Evolutionary conservation across 2,797 vertebrate species (phyloP), one percentile per base, ranked within the genome.

Genomic region (Xenopus petersii): DNA sequence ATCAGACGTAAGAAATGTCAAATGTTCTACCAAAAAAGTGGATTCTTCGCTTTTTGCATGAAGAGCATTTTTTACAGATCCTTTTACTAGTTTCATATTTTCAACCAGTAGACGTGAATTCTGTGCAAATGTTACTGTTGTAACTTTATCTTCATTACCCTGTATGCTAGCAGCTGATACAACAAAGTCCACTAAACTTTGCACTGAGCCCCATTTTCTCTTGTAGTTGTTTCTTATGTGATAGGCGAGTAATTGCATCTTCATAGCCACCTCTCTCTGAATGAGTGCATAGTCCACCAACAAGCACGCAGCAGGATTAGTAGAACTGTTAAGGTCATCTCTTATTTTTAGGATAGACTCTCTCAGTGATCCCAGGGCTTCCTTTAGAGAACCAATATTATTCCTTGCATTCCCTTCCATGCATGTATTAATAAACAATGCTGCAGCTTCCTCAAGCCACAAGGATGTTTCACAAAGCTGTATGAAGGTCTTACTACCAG

Each of bases 401-500:
- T 84, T 86, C 11, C 85, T 76, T 15, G 83, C 74, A 12, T 21
- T 76, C 7, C 80, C 81, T 46, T 89, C 88, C 48, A 77, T 85
- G 82, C 91, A 93, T 24, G 85, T 90, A 0, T 87, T 33, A 75
- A 86, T 80, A 11, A 93, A 95, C 70, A 97, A 82, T 68, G 85
- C 79, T 3, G 93, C 87, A 0, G 95, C 95, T 79, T 98, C 94
- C 79, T 94, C 94, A 81, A 96, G 84, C 79, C 95, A 89, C 51
- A 94, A 86, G 1, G 94, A 96, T 83, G 87, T 91, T 82, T 96
- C 92, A 0, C 89, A 91, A 65, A 90, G 72, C 0, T 81, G 82
- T 49, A 86, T 83, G 26, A 94, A 71, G 63, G 88, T 87, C 78
- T 89, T 93, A 64, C 54, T 89, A 5, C 89, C 82, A 30, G 83